Evolutionary conservation across 2,888 invertebrate genomes (phyloP).

Genomic region (Smittia sp.): DNA sequence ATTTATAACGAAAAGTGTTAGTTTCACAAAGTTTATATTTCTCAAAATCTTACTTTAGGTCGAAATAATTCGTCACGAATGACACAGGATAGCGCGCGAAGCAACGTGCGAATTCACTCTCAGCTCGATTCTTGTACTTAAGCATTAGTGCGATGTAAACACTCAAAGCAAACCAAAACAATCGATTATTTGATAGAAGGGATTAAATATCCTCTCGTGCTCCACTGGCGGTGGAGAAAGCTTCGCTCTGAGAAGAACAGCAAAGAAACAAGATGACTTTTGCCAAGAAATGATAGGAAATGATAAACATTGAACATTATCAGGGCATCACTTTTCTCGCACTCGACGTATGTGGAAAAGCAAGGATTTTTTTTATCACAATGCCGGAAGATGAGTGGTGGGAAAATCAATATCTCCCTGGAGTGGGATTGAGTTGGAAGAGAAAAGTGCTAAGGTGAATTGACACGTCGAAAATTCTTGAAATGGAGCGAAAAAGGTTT

Average conservation of each 20-base stretch:
- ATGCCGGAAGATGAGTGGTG: not conserved
- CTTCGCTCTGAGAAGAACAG: not conserved
- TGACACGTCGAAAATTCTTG: constrained; percentile 20
- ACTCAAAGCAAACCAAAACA: constrained; percentile 28
- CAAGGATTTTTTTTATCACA: not conserved
- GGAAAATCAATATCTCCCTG: constrained; percentile 30
- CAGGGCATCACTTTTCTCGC: constrained; percentile 5
- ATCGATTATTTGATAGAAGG: not conserved
- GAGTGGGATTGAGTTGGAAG: constrained; percentile 31
- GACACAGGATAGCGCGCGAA: not conserved
- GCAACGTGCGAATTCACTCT: constrained; percentile 22
- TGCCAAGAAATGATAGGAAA: not conserved
- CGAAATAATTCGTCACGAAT: constrained; percentile 10
- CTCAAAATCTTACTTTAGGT: no score
- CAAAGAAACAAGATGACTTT: constrained; percentile 14
- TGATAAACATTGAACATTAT: constrained; percentile 24
- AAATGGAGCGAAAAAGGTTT: not conserved
- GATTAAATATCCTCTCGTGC: constrained; percentile 19
- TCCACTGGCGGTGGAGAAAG: not conserved
- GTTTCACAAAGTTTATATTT: no score
- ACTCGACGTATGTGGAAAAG: not conserved
- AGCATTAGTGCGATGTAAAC: constrained; percentile 31
- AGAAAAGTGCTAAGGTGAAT: constrained; percentile 20
- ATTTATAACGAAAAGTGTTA: no score
- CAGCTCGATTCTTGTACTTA: not conserved